phyloP scores from a whole-genome alignment of 2,797 vertebrate genomes.

The Spinibarbus caldwelli region DNA sequence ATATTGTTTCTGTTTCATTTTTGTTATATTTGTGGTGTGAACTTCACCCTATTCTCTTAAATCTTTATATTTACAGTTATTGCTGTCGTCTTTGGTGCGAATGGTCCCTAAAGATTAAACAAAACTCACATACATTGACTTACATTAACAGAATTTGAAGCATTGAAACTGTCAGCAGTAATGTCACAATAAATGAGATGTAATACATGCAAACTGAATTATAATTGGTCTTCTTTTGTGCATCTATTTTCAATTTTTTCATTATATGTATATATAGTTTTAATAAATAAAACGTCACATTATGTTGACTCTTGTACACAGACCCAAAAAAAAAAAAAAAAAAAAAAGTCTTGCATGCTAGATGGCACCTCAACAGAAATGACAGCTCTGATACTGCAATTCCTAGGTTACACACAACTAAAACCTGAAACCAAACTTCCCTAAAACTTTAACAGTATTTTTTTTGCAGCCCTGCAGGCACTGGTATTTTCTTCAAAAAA shows the following conservation, averaged over 20 bases:
- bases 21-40: neutral
- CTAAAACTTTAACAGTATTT: neutral
- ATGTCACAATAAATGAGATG: neutral
- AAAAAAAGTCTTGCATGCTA: neutral
- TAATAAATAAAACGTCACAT: neutral
- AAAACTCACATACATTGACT: neutral
- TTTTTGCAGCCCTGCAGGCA: neutral
- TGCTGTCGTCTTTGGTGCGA: neutral
- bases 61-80: neutral
- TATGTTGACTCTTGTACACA: neutral
- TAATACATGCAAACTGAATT: neutral
- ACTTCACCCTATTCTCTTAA: neutral
- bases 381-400: neutral
- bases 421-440: neutral
- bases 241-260: neutral
- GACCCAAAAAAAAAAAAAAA: no score
- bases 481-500: neutral
- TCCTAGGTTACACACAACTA: neutral
- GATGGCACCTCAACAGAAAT: neutral
- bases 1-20: neutral
- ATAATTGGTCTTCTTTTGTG: neutral
- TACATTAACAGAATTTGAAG: neutral
- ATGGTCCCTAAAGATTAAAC: neutral
- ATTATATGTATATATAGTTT: no score
- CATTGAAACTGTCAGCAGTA: neutral